Conservation (phyloP, 1,140 invertebrate species). For the Eciton burchellii region DNA sequence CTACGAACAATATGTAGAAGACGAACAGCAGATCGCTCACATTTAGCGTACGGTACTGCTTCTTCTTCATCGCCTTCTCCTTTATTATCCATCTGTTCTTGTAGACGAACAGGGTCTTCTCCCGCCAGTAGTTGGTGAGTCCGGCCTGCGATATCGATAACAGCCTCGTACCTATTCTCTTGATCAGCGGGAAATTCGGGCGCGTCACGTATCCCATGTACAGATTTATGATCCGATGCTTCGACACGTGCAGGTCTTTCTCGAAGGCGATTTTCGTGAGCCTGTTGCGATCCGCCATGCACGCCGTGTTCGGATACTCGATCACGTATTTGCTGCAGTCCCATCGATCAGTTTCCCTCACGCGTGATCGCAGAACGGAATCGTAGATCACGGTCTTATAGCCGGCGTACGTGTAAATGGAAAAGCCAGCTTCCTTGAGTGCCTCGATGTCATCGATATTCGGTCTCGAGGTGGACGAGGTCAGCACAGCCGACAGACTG, state of each 20-base stretch:
- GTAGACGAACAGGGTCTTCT: background rate
- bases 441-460: background rate
- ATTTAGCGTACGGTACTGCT: background rate
- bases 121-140: conserved; percentile 5
- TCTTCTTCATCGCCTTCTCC: background rate
- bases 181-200: background rate
- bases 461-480: background rate
- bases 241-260: background rate
- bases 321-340: conserved; percentile 25
- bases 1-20: background rate
- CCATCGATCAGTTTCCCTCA: background rate
- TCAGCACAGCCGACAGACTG: conserved; percentile 15
- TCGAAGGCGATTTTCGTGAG: conserved; percentile 1
- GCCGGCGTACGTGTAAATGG: background rate
- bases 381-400: conserved; percentile 1
- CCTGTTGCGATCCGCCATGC: background rate
- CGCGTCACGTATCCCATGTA: conserved; percentile 5
- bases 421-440: background rate
- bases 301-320: background rate
- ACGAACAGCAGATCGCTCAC: background rate
- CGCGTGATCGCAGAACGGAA: background rate
- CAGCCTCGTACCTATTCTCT: background rate
- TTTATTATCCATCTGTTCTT: background rate
- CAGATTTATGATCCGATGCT: background rate
- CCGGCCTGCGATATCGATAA: background rate